These are phyloP conservation scores for Oreocharis arfaki DNA, from an alignment of 2,113 vertebrate genomes.

Conservation along the genomic window DNA sequence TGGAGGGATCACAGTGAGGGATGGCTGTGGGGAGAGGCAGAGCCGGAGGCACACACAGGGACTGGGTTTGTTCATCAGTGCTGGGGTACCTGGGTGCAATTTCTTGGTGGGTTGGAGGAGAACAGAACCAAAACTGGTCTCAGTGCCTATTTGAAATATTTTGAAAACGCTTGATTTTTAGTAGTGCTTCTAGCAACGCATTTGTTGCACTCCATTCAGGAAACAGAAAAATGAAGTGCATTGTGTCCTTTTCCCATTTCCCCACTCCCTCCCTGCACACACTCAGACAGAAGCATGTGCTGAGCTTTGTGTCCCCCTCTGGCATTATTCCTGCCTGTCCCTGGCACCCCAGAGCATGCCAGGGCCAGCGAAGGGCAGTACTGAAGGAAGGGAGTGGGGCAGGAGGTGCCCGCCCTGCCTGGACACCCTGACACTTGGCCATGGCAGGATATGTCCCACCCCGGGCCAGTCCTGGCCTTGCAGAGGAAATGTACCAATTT, in stretches of 20 bases:
- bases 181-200: rapidly evolving
- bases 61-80: rapidly evolving
- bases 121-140: not conserved
- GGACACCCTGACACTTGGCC: rapidly evolving
- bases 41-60: rapidly evolving
- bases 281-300: not conserved
- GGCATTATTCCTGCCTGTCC: not conserved
- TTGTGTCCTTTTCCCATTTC: not conserved
- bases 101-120: not conserved
- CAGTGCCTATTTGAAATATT: not conserved
- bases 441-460: not conserved
- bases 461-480: not conserved
- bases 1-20: not conserved
- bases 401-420: not conserved
- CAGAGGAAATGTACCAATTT: conserved; percentile 42
- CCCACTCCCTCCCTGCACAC: not conserved
- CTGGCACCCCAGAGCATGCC: no score
- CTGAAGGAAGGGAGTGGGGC: not conserved
- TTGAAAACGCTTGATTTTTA: not conserved
- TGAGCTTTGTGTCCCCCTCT: not conserved
- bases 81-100: not conserved
- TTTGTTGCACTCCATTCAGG: not conserved
- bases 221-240: not conserved
- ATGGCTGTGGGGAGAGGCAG: not conserved
- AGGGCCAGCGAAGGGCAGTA: rapidly evolving